Percentiles rank a stretch among this genome's conserved stretches.
Conservation (phyloP, 2,888 invertebrate genomes). For the Euphydryas editha region DNA sequence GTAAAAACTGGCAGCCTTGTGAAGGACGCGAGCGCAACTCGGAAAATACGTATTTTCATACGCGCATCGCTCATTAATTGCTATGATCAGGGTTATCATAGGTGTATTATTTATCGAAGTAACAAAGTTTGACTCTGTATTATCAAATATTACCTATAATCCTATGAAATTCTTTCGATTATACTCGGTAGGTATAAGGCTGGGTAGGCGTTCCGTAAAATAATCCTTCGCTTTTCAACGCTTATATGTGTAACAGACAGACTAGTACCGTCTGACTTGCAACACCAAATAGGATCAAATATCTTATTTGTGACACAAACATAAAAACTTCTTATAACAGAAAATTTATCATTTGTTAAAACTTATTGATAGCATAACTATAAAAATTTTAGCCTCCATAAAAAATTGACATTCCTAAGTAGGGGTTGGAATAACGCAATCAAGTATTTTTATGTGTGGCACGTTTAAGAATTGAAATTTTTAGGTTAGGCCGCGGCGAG, state of each 20-base stretch:
- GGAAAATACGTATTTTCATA: conserved; percentile 66
- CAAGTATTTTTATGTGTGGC: conserved; percentile 14
- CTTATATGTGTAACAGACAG: no score
- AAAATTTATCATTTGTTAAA: no score
- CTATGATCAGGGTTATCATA: conserved; percentile 25
- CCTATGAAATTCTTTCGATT: no score
- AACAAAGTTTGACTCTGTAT: background rate
- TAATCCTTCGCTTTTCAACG: no score
- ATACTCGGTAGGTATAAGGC: no score
- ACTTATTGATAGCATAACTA: no score
- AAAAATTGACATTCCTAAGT: conserved; percentile 18
- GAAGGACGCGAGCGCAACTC: conserved; percentile 68
- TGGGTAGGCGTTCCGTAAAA: no score
- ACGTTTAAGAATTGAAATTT: conserved; percentile 18
- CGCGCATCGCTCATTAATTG: conserved; percentile 32
- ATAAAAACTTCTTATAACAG: no score
- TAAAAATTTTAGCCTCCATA: background rate
- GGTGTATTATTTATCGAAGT: background rate
- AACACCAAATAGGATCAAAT: no score
- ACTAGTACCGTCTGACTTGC: no score
- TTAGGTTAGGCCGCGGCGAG: conserved; percentile 21
- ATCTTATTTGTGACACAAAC: no score
- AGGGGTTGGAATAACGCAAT: conserved; percentile 10
- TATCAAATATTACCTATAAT: no score
- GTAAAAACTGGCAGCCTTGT: conserved; percentile 71